Evolutionary conservation across 2,888 invertebrate species (phyloP).

Genomic region (Heliconius cydno): DNA sequence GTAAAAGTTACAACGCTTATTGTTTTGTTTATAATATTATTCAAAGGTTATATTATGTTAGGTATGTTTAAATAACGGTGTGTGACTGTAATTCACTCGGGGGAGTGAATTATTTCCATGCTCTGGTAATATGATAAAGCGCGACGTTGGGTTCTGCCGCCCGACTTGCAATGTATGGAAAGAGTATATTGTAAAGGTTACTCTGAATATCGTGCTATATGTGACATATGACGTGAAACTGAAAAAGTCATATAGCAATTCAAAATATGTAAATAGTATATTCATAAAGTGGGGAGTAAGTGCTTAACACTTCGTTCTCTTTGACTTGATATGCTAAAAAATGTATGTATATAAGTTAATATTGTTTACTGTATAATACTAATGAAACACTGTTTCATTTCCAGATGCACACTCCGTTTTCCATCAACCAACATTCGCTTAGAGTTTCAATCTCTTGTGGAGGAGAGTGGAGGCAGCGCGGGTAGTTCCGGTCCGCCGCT

Average conservation of each 20-base stretch:
- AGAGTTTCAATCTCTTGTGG: slow-evolving; percentile 95
- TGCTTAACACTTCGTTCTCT: too few relatives aligned
- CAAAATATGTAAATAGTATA: too few relatives aligned
- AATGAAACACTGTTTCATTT: slow-evolving; percentile 55
- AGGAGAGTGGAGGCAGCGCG: slow-evolving; percentile 86
- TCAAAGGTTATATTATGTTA: not conserved
- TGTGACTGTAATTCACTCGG: not conserved
- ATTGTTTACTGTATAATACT: not conserved
- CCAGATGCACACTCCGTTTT: slow-evolving; percentile 96
- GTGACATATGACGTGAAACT: too few relatives aligned
- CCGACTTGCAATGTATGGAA: not conserved
- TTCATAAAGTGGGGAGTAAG: too few relatives aligned
- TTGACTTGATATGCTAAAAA: too few relatives aligned
- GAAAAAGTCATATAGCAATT: too few relatives aligned
- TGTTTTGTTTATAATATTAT: not conserved
- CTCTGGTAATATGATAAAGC: not conserved
- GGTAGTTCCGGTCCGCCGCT: slow-evolving; percentile 80
- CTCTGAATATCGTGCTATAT: too few relatives aligned
- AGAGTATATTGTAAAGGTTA: too few relatives aligned
- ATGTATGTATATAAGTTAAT: too few relatives aligned
- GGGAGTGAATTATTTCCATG: not conserved
- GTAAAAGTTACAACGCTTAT: not conserved
- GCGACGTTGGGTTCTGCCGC: not conserved
- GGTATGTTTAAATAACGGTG: too few relatives aligned
- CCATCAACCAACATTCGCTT: slow-evolving; percentile 98